phyloP scores from a whole-genome alignment of 2,113 vertebrate species.

The Cyanistes caeruleus region DNA sequence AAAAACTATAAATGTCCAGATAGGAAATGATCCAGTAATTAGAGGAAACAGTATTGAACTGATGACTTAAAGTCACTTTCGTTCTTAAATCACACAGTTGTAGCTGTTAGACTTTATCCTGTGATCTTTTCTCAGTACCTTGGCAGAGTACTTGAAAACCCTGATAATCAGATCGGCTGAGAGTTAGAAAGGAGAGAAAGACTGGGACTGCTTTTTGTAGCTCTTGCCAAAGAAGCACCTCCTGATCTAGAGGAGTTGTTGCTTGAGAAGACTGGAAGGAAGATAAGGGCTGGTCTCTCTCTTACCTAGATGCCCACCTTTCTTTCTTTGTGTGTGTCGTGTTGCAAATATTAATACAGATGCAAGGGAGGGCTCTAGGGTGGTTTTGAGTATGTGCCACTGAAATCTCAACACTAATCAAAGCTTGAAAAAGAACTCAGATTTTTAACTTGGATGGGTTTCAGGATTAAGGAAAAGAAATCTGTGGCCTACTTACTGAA shows the following conservation, averaged over 20 bases:
- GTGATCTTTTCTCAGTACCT: conserved; percentile 24
- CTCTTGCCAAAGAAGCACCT: not conserved
- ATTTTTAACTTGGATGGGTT: not conserved
- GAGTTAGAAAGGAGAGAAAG: not conserved
- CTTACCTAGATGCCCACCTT: not conserved
- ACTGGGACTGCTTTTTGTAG: not conserved
- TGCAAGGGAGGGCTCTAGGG: not conserved
- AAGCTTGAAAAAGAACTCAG: not conserved
- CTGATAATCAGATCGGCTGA: conserved; percentile 18
- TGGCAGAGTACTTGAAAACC: conserved; percentile 18
- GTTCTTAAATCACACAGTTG: not conserved
- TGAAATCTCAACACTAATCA: not conserved
- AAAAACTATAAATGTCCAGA: conserved; percentile 28
- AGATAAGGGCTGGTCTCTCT: not conserved
- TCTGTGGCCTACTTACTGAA: not conserved
- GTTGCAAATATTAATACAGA: not conserved
- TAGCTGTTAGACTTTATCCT: conserved; percentile 22
- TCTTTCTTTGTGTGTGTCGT: not conserved
- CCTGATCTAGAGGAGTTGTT: not conserved
- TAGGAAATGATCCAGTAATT: conserved; percentile 54
- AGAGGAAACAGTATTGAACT: conserved; percentile 40
- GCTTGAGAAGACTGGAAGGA: not conserved
- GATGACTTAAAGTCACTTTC: conserved; percentile 43
- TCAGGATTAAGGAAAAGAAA: not conserved
- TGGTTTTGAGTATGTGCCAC: not conserved